Evolutionary conservation across 2,888 invertebrate genomes (phyloP).

Genomic region (Zygaena filipendulae): DNA sequence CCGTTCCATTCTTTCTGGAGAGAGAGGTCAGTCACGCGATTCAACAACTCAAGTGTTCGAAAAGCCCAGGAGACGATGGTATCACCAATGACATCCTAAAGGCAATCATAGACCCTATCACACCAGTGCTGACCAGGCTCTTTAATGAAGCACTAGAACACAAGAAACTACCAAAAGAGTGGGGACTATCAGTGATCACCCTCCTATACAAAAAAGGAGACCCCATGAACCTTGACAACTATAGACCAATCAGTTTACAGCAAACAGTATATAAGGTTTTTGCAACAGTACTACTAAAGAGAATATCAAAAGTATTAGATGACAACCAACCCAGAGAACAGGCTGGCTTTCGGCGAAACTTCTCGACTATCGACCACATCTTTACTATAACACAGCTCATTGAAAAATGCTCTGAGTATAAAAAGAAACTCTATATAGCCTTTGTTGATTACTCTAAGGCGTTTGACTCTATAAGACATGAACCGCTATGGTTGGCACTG

Average conservation of each 20-base stretch:
- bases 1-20: constrained; percentile 1
- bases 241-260: constrained; percentile 2
- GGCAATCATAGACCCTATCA: constrained; percentile 6
- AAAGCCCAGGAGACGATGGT: constrained; percentile 7
- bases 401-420: constrained; percentile 1
- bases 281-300: background rate
- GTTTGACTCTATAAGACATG: too few species aligned
- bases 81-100: constrained; percentile 9
- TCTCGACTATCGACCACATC: too few species aligned
- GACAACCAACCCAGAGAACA: too few species aligned
- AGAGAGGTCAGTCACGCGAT: constrained; percentile 3
- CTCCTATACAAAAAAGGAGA: constrained; percentile 5
- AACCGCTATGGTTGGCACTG: too few species aligned
- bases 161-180: background rate
- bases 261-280: constrained; percentile 1
- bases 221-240: constrained; percentile 1
- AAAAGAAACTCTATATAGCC: background rate
- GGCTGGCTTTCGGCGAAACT: too few species aligned
- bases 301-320: too few species aligned
- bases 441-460: too few species aligned
- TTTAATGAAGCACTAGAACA: constrained; percentile 4
- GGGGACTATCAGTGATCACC: constrained; percentile 13
- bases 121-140: constrained; percentile 4
- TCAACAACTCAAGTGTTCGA: constrained; percentile 1
- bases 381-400: constrained; percentile 1